These are phyloP conservation scores for Synanthedon myopaeformis DNA, from an alignment of 2,888 invertebrate genomes.

Conservation along the genomic window DNA sequence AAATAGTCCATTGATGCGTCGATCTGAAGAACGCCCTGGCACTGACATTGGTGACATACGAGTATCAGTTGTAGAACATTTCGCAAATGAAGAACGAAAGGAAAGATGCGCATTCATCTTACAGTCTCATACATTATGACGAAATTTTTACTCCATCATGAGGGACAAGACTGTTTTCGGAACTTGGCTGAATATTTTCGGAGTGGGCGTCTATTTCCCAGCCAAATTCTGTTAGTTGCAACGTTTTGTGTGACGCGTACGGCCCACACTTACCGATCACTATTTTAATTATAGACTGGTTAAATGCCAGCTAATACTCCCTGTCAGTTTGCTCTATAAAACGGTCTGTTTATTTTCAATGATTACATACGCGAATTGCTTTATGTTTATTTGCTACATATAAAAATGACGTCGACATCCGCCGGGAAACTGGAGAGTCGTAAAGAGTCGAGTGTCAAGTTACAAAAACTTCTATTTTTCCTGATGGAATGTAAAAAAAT, in stretches of 20 bases:
- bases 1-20: slow-evolving; percentile 59
- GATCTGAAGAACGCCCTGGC: slow-evolving; percentile 43
- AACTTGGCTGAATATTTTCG: slow-evolving; percentile 18
- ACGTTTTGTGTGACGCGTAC: slow-evolving; percentile 31
- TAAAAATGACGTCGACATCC: background rate
- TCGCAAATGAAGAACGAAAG: slow-evolving; percentile 29
- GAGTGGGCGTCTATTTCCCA: slow-evolving; percentile 41
- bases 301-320: slow-evolving; percentile 59
- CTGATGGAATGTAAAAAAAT: too few species aligned
- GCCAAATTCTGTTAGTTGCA: slow-evolving; percentile 32
- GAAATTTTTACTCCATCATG: too few species aligned
- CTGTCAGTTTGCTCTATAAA: slow-evolving; percentile 32
- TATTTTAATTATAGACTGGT: slow-evolving; percentile 51
- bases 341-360: slow-evolving; percentile 43
- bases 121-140: too few species aligned
- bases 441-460: background rate
- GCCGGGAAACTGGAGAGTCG: background rate
- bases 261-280: slow-evolving; percentile 23
- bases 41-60: slow-evolving; percentile 58
- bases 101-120: too few species aligned
- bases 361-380: background rate
- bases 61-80: slow-evolving; percentile 29
- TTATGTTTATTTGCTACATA: background rate
- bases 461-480: background rate
- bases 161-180: background rate